Percentiles rank a stretch among this genome's conserved stretches.
phyloP scores from a whole-genome alignment of 2,797 vertebrate species.

The Enteromius paludinosus region DNA sequence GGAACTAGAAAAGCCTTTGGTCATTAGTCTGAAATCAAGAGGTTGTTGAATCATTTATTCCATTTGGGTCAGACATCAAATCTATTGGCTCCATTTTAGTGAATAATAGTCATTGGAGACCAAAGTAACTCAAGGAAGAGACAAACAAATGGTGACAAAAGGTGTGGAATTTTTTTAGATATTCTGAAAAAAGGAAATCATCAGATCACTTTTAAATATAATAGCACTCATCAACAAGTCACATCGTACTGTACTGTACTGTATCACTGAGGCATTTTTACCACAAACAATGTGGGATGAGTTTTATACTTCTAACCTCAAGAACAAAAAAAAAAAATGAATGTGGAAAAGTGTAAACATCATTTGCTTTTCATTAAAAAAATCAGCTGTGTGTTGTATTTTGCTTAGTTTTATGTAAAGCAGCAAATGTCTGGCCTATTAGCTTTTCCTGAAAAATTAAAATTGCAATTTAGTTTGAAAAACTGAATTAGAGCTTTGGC shows the following conservation, averaged over 20 bases:
- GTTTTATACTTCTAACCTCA: background rate
- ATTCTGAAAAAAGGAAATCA: background rate
- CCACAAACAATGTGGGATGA: background rate
- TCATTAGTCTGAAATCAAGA: conserved; percentile 26
- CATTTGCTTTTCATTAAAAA: background rate
- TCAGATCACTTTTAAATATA: background rate
- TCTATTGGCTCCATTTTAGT: background rate
- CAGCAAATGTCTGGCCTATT: background rate
- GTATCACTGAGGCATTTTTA: background rate
- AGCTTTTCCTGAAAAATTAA: background rate
- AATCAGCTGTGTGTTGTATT: background rate
- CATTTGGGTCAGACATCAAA: conserved; percentile 2
- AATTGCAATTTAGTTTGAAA: background rate
- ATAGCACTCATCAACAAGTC: background rate
- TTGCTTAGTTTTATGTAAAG: background rate
- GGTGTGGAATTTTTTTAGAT: background rate
- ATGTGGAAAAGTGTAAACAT: background rate
- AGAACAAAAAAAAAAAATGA: background rate
- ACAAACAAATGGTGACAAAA: background rate
- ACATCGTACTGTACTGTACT: background rate
- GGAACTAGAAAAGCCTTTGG: background rate
- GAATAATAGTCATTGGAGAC: background rate
- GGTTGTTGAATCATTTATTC: conserved; percentile 13
- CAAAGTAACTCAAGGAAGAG: background rate
- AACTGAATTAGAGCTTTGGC: conserved; percentile 2